phyloP scores from a whole-genome alignment of 1,140 invertebrate genomes.

The Psix sp. region DNA sequence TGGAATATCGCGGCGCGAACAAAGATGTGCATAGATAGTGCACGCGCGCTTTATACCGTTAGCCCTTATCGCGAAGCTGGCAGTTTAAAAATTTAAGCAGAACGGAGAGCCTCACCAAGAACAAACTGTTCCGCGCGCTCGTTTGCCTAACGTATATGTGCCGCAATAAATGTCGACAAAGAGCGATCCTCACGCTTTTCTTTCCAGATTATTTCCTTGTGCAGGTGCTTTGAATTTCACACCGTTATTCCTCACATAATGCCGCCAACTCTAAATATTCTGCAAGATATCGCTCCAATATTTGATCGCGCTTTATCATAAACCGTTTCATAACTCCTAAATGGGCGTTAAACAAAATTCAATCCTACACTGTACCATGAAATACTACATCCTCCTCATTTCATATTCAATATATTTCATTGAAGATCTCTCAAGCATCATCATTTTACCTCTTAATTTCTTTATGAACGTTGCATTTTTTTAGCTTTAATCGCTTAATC shows the following conservation, averaged over 20 bases:
- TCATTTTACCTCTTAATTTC: no score
- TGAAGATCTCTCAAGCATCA: neutral
- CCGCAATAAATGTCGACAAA: slow-evolving; percentile 56
- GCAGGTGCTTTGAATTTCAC: slow-evolving; percentile 53
- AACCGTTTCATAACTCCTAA: slow-evolving; percentile 36
- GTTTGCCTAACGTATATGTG: slow-evolving; percentile 33
- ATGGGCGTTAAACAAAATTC: slow-evolving; percentile 34
- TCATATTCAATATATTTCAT: slow-evolving; percentile 11
- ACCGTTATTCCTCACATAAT: slow-evolving; percentile 48
- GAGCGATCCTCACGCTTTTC: slow-evolving; percentile 44
- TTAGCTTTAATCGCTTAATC: no score
- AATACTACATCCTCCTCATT: slow-evolving; percentile 18
- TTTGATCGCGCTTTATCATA: slow-evolving; percentile 50
- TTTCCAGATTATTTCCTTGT: slow-evolving; percentile 39
- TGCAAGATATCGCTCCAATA: slow-evolving; percentile 23
- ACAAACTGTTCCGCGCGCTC: slow-evolving; percentile 46
- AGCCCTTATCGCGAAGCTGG: slow-evolving; percentile 53
- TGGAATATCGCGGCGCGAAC: slow-evolving; percentile 58
- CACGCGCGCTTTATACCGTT: slow-evolving; percentile 63
- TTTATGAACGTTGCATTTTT: no score
- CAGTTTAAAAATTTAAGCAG: slow-evolving; percentile 57
- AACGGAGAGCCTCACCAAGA: slow-evolving; percentile 53
- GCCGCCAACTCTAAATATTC: slow-evolving; percentile 31
- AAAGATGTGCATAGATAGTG: slow-evolving; percentile 62
- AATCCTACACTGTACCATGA: slow-evolving; percentile 6